phyloP scores from a whole-genome alignment of 2,113 vertebrate genomes.

The Capreolus pygargus region DNA sequence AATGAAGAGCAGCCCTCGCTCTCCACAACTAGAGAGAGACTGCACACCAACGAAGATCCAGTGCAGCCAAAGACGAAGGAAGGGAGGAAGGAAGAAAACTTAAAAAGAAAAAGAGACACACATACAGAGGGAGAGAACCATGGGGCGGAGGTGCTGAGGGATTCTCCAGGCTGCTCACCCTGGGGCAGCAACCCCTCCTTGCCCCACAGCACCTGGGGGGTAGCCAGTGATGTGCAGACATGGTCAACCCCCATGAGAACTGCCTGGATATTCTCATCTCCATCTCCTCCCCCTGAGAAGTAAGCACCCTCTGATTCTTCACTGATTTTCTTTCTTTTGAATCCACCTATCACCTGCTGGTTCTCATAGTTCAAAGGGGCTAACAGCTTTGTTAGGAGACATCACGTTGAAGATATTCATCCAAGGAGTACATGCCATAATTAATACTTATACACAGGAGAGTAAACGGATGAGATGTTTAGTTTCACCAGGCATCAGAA shows the following conservation, averaged over 20 bases:
- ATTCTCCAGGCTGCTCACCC: background rate
- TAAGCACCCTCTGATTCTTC: background rate
- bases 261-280: background rate
- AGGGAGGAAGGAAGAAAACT: background rate
- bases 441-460: background rate
- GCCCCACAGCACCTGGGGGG: background rate
- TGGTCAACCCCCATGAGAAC: background rate
- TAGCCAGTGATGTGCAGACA: background rate
- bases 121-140: background rate
- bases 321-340: background rate
- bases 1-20: background rate
- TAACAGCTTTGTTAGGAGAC: background rate
- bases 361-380: background rate
- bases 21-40: background rate
- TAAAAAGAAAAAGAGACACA: background rate
- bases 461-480: background rate
- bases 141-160: background rate
- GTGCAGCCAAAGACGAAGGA: background rate
- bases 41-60: background rate
- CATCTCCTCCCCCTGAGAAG: fast-evolving
- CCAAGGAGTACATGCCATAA: background rate
- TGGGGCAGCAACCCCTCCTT: background rate
- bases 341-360: background rate
- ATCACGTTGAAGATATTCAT: background rate
- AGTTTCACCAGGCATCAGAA: background rate